Conservation (phyloP, 2,113 vertebrate genomes). For the Spilogale gracilis region DNA sequence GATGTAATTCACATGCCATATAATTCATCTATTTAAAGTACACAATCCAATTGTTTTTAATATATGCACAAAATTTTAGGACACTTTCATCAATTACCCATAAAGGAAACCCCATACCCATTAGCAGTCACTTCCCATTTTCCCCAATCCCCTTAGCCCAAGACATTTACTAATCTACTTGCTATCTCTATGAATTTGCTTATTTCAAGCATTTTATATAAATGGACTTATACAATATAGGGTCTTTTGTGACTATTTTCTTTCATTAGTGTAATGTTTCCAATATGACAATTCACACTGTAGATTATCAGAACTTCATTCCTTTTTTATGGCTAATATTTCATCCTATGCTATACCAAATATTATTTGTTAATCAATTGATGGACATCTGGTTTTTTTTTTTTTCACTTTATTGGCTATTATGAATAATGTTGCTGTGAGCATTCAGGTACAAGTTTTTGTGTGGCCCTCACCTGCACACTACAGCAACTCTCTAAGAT, state of each 20-base stretch:
- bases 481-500: not conserved
- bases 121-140: not conserved
- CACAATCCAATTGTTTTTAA: not conserved
- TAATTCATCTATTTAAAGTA: not conserved
- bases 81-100: not conserved
- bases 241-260: not conserved
- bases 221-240: not conserved
- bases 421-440: not conserved
- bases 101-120: not conserved
- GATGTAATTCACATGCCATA: not conserved
- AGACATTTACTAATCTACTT: not conserved
- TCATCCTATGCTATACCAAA: not conserved
- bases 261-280: not conserved
- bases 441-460: not conserved
- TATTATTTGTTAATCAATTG: not conserved
- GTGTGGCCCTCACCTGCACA: not conserved
- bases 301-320: not conserved
- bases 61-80: slow-evolving; percentile 1
- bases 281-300: not conserved
- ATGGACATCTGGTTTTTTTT: not conserved
- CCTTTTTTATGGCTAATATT: slow-evolving; percentile 1
- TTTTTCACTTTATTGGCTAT: not conserved
- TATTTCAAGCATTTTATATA: slow-evolving; percentile 19
- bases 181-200: not conserved
- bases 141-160: not conserved